Conservation (phyloP, 1,140 invertebrate genomes). For the Hylaeus anthracinus region DNA sequence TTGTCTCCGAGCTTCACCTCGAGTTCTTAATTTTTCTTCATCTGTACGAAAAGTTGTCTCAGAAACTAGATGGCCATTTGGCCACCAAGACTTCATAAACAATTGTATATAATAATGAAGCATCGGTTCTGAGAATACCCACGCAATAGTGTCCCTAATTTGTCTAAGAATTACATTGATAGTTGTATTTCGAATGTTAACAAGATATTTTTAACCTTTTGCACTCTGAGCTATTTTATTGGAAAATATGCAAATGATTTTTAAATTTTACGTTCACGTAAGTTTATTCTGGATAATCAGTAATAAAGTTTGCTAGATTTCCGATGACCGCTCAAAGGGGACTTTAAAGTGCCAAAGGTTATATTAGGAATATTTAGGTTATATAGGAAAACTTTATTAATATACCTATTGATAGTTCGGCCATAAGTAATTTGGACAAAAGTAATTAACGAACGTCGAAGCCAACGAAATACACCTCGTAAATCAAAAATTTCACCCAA, state of each 20-base stretch:
- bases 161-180: constrained; percentile 83
- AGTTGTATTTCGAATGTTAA: not conserved
- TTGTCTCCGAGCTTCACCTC: constrained; percentile 84
- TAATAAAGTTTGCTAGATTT: too few species aligned
- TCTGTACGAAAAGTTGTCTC: constrained; percentile 81
- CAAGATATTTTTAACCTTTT: too few species aligned
- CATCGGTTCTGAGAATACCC: constrained; percentile 95
- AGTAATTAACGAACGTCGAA: constrained; percentile 92
- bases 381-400: too few species aligned
- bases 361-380: too few species aligned
- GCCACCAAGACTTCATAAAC: constrained; percentile 94
- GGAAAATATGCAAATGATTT: too few species aligned
- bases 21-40: constrained; percentile 86
- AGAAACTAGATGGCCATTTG: constrained; percentile 87
- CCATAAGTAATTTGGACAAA: constrained; percentile 97
- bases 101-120: constrained; percentile 92
- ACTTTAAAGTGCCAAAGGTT: too few species aligned
- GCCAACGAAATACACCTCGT: constrained; percentile 92
- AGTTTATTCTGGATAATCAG: too few species aligned
- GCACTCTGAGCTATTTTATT: too few species aligned
- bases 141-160: constrained; percentile 92
- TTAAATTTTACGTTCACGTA: too few species aligned
- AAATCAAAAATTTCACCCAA: constrained; percentile 95
- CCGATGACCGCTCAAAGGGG: too few species aligned
- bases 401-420: constrained; percentile 91